phyloP scores from a whole-genome alignment of 1,140 invertebrate genomes.

The Capitella teleta region DNA sequence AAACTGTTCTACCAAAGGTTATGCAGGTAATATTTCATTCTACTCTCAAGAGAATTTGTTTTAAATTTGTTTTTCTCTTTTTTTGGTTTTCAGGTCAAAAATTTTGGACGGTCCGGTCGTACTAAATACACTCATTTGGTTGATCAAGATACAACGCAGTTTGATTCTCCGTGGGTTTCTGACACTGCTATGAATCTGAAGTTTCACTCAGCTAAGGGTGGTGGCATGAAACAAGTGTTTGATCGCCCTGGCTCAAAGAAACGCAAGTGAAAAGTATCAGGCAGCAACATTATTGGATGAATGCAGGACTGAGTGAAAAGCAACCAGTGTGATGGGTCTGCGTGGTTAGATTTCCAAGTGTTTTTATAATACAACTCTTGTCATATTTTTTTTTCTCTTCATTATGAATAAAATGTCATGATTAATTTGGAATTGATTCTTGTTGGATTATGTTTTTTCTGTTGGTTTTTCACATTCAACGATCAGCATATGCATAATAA shows the following conservation, averaged over 20 bases:
- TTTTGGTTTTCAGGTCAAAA: conserved; percentile 86
- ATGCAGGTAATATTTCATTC: conserved; percentile 64
- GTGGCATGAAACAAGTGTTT: conserved; percentile 92
- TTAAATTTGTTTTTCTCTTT: conserved; percentile 67
- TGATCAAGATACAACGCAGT: conserved; percentile 96
- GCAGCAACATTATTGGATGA: too few relatives aligned
- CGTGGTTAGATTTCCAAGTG: neutral
- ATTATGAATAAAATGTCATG: too few relatives aligned
- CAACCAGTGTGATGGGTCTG: too few relatives aligned
- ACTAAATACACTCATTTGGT: conserved; percentile 99
- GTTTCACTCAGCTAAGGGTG: conserved; percentile 77
- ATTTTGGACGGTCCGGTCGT: conserved; percentile 94
- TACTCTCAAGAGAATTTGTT: neutral
- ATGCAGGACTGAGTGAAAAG: too few relatives aligned
- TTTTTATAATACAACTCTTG: neutral
- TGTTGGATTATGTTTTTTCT: too few relatives aligned
- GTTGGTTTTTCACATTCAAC: too few relatives aligned
- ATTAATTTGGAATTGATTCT: too few relatives aligned
- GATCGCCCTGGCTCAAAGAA: conserved; percentile 56
- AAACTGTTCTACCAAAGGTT: conserved; percentile 95
- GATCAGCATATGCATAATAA: too few relatives aligned
- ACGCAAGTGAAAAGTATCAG: conserved; percentile 17
- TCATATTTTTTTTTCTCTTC: too few relatives aligned
- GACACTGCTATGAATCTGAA: conserved; percentile 81
- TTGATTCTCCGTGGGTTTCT: conserved; percentile 91